These are phyloP conservation scores for Drosophila guanche DNA, from an alignment of 1,140 invertebrate genomes.

Conservation along the genomic window DNA sequence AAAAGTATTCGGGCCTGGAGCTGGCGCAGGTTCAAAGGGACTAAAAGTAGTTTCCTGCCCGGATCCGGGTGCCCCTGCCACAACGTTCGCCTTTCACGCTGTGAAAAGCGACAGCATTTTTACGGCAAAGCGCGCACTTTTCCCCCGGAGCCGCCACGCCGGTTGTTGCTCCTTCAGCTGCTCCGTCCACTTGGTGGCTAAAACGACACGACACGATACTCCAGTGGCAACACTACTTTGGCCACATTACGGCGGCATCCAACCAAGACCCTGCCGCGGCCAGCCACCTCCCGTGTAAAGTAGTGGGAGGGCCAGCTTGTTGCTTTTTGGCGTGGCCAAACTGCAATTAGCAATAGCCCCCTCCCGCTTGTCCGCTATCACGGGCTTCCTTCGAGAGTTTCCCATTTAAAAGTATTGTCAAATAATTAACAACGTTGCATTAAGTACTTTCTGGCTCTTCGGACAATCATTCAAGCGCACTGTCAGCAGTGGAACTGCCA, in stretches of 20 bases:
- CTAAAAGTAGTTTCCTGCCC: slow-evolving; percentile 38
- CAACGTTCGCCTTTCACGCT: slow-evolving; percentile 16
- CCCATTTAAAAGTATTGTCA: slow-evolving; percentile 30
- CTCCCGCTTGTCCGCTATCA: slow-evolving; percentile 44
- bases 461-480: slow-evolving; percentile 24
- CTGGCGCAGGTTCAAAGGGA: slow-evolving; percentile 63
- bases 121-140: slow-evolving; percentile 40
- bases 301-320: slow-evolving; percentile 33
- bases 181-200: neutral
- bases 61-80: slow-evolving; percentile 8
- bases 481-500: slow-evolving; percentile 31
- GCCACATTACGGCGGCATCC: slow-evolving; percentile 58
- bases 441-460: slow-evolving; percentile 38
- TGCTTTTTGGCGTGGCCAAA: slow-evolving; percentile 48
- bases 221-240: slow-evolving; percentile 30
- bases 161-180: too few species aligned
- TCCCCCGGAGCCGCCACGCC: slow-evolving; percentile 17
- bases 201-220: slow-evolving; percentile 16
- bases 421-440: slow-evolving; percentile 44
- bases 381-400: slow-evolving; percentile 23
- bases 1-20: slow-evolving; percentile 34
- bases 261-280: slow-evolving; percentile 60
- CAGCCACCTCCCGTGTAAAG: slow-evolving; percentile 2
- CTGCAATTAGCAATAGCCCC: slow-evolving; percentile 57
- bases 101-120: slow-evolving; percentile 42